Evolutionary conservation across 1,140 invertebrate species (phyloP), one percentile per base, ranked within the genome.

Genomic region (Monomorium pharaonis): DNA sequence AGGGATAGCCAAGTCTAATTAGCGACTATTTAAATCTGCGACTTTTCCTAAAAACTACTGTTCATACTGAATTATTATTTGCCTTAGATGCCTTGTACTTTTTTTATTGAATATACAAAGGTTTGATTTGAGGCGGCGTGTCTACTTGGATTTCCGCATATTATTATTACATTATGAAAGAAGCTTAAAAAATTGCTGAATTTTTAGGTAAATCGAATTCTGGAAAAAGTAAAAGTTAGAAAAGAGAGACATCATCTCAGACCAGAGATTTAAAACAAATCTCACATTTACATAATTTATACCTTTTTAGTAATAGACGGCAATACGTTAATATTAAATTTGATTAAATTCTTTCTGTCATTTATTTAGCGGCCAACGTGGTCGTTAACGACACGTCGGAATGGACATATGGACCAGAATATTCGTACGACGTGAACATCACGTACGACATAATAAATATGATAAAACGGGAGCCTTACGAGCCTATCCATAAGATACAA

Each of bases 331-430:
- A 42, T 37, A 21, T 75, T 24, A 14, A 16, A 42, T 33, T 12
- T 37, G n/a, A 63, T 21, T 10, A 63, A 78, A 78, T 42, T n/a
- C 44, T 21, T n/a, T n/a, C 12, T 44, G 21, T 27, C 5, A 5
- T 24, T 51, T 0, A 49, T 69, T 58, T 47, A 90, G 88, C 84
- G 21, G 88, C 75, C 54, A 75, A 49, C 27, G 6, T 90, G 49
- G 9, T 65, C n/a, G 74, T 89, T 12, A 83, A 91, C 30, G 74
- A 91, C 10, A 89, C 44, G 54, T 51, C n/a, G 24, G 60, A 65
- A 33, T 92, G 91, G 91, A 83, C 60, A 16, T 54, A 67, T 9
- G 91, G 91, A 0, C 85, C 88, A 0, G 89, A 92, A 44, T 92
- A 84, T 21, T 49, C 54, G 0, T 92, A 87, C 60, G 54, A 92